Base-by-base conservation (phyloP, 2,797 vertebrate genomes). In the Threskiornis aethiopicus region DNA sequence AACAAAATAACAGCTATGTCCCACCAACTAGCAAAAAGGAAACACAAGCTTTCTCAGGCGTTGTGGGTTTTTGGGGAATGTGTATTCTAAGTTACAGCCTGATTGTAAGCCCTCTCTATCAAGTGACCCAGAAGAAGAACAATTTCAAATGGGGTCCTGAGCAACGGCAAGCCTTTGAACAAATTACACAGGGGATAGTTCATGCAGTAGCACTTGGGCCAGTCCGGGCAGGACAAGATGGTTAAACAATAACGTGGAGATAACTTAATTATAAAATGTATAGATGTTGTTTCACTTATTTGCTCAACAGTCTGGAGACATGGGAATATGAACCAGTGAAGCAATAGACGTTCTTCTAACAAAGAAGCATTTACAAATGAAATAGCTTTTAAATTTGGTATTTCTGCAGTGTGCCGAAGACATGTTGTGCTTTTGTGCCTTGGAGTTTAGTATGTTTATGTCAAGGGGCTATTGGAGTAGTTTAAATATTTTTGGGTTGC, bases 251-350 rank as follows among this genome's bases (percentile, higher is more conserved):
- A 90, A 91, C 0, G 2, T 91, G 62, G 90, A 81, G 93, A 90
- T 93, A 89, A 66, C 51, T 89, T 86, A 86, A 89, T 96, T 95
- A 88, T 70, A 88, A 95, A 96, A 94, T 71, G 49, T 64, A 77
- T 55, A 80, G 86, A 85, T 94, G 77, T 42, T 84, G 58, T 92
- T 94, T 86, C 54, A 57, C 52, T 90, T 96, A 84, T 59, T 93
- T 89, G 84, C 86, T 89, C 89, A 90, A 59, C 33, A 77, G 49
- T 70, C 77, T 3, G 11, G 58, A 70, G 83, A 90, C 76, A 16
- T n/a, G 89, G 90, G 73, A 95, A 87, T 67, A 41, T n/a, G 46
- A 94, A 71, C 51, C 21, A 37, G 55, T 72, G 65, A 89, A 93
- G 82, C 77, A 95, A 21, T 37, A 35, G 41, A 17, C 49, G 31